These are phyloP conservation scores for Drosophila picticornis DNA, from an alignment of 2,888 invertebrate species.

Conservation along the genomic window DNA sequence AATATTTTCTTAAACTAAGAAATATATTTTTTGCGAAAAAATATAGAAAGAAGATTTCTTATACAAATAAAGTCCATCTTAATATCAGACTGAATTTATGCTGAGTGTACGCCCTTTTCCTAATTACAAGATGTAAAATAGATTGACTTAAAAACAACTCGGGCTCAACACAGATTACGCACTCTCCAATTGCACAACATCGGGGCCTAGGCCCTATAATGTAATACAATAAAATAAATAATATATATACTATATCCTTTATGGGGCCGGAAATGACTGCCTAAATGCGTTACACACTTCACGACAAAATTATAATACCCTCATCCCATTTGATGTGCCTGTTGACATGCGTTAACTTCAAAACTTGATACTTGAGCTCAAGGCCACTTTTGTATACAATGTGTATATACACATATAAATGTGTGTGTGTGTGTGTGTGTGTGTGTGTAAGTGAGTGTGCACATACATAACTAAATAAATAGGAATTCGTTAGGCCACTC, in stretches of 20 bases:
- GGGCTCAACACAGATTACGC: background rate
- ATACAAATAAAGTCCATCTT: background rate
- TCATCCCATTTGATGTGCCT: slow-evolving; percentile 29
- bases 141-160: background rate
- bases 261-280: background rate
- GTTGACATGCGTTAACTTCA: slow-evolving; percentile 38
- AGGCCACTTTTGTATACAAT: slow-evolving; percentile 36
- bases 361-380: slow-evolving; percentile 52
- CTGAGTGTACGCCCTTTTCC: background rate
- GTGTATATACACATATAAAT: background rate
- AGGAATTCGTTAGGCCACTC: slow-evolving; percentile 2
- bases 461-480: slow-evolving; percentile 4
- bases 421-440: background rate
- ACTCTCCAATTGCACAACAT: background rate
- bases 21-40: too few relatives aligned
- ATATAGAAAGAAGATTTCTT: background rate
- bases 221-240: background rate
- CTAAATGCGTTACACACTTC: slow-evolving; percentile 2
- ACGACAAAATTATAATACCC: slow-evolving; percentile 8
- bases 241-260: background rate
- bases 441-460: background rate
- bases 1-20: too few relatives aligned
- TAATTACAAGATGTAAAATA: background rate
- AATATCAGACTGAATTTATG: background rate
- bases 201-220: background rate